Base-by-base conservation (phyloP, 1,140 invertebrate genomes). In the Neodiprion lecontei region DNA sequence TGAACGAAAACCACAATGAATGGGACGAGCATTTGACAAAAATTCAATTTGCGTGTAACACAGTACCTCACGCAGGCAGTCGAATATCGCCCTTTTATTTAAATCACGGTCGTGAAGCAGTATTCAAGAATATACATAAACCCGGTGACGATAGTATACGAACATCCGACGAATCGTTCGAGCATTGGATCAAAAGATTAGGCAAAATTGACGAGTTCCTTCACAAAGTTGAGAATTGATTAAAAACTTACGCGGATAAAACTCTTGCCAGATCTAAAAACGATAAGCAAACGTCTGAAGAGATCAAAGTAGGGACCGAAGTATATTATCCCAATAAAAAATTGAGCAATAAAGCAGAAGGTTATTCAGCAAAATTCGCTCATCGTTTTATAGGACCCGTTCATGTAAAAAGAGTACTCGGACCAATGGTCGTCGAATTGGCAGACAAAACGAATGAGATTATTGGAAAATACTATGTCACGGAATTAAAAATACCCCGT, bases 261-360 rank as follows among this genome's bases (percentile, higher is more conserved):
- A 50, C 72, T 48, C 66, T 78, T 61, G 72, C 50, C 69, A 74
- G 72, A 17, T 14, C 53, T 9, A 65, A 72, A 12, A 12, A 4
- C 5, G 48, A 69, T 65, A 49, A 17, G 23, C 17, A 14, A n/a
- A 67, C 47, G 28, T 69, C 11, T 47, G 67, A 69, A 9, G 71
- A 75, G 48, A 70, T 77, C 1, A 69, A 77, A 69, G 69, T 68
- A 21, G 76, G 72, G 1, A 73, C 67, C 23, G 72, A 75, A 47
- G 76, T 77, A 48, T 78, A 74, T 49, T 75, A 78, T 21, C 76
- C 76, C 3, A 77, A 77, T n/a, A 77, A 77, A 72, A 74, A 74
- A 48, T 67, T 77, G 4, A 77, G 73, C 65, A 76, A 73, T 48
- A 73, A 75, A 50, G 74, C 76, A 9, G 74, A 77, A 12, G 71